Evolutionary conservation across 1,140 invertebrate species (phyloP), one percentile per base, ranked within the genome.

Genomic region (Papilio machaon): DNA sequence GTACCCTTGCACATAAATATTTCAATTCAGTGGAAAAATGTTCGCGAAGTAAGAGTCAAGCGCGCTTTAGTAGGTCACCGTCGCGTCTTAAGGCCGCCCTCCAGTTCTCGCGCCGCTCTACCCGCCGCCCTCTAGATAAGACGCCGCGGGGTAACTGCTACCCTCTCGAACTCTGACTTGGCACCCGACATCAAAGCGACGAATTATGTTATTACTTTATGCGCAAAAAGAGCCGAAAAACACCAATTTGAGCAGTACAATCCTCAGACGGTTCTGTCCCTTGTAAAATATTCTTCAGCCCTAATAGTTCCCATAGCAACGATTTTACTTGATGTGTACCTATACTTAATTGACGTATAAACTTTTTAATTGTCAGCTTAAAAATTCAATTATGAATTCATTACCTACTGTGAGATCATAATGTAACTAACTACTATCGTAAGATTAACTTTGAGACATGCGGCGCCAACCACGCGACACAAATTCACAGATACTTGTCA

Each of bases 1-100:
- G 85, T 81, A 87, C 86, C 89, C 87, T 85, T 76, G 82, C 83
- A 86, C 87, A 91, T 93, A 92, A 93, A 94, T 94, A 92, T 92
- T 93, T 82, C 82, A 84, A 86, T 82, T 85, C 83, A 82, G 84
- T 84, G 86, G 85, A 87, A 88, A 90, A 88, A 91, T 92, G 87
- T 91, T 88, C 87, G 85, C 87, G 89, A 82, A 82, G 82, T 82
- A 86, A 79, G 80, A 88, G 86, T 78, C 78, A 64, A 83, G 78
- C 82, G 81, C 70, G 79, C 80, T 86, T 92, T 92, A 88, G 83
- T 92, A 91, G 91, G 91, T 94, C 91, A 92, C 83, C 89, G 82
- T 80, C 88, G 85, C 86, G 88, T 87, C 67, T 81, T 91, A 87
- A 81, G 86, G 84, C 88, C 87, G 87, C 86, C 89, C 79, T 81